phyloP scores from a whole-genome alignment of 2,888 invertebrate species.

The Eilema griseolum region DNA sequence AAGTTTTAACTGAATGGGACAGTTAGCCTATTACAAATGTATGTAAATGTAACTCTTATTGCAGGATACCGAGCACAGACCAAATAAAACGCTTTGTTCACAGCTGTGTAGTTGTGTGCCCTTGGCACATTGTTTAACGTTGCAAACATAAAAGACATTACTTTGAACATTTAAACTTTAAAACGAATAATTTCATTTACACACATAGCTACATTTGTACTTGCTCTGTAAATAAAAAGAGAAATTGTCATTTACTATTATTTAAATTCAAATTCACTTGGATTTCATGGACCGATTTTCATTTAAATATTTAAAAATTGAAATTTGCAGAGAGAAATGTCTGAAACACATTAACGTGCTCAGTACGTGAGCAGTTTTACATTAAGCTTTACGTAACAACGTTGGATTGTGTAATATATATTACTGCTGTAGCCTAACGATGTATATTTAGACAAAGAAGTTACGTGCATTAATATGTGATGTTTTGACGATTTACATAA shows the following conservation, averaged over 20 bases:
- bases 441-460: background rate
- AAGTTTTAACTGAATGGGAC: slow-evolving; percentile 22
- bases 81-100: slow-evolving; percentile 27
- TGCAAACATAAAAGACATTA: slow-evolving; percentile 13
- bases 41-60: slow-evolving; percentile 26
- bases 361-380: slow-evolving; percentile 40
- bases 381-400: slow-evolving; percentile 32
- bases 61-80: slow-evolving; percentile 13
- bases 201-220: slow-evolving; percentile 15
- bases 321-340: slow-evolving; percentile 27
- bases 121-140: background rate
- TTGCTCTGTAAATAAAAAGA: slow-evolving; percentile 8
- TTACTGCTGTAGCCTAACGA: background rate
- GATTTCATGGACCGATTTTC: slow-evolving; percentile 19
- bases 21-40: slow-evolving; percentile 40
- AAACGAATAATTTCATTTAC: background rate
- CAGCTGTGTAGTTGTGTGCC: background rate
- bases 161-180: slow-evolving; percentile 12
- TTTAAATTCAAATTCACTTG: slow-evolving; percentile 24
- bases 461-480: background rate
- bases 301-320: background rate
- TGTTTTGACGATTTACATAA: background rate
- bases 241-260: slow-evolving; percentile 3
- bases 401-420: slow-evolving; percentile 31
- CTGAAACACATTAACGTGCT: slow-evolving; percentile 35